A percentile compares a stretch with the other conserved stretches of the same genome.
Conservation (phyloP, 2,888 invertebrate genomes). For the Acrobasis consociella region DNA sequence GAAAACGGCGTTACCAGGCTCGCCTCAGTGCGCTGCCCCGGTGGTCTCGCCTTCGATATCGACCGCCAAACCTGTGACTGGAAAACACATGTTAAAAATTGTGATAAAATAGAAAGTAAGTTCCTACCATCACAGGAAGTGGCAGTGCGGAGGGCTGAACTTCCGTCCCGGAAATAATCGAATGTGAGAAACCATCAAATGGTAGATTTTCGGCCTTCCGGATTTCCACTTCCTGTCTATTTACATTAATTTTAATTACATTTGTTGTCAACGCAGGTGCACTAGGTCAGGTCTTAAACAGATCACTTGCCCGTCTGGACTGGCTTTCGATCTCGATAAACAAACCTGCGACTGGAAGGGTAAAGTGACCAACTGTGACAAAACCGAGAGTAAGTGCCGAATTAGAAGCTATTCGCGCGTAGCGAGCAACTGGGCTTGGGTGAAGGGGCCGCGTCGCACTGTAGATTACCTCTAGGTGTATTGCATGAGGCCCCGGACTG, state of each 20-base stretch:
- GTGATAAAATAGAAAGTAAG: conserved; percentile 97
- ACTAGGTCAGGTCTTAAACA: conserved; percentile 97
- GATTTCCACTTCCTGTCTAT: conserved; percentile 67
- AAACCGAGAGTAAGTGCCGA: conserved; percentile 96
- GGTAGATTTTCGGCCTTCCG: conserved; percentile 60
- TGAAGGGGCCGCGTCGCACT: conserved; percentile 80
- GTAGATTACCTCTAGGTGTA: conserved; percentile 66
- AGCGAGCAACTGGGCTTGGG: conserved; percentile 79
- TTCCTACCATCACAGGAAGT: conserved; percentile 72
- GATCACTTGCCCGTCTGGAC: conserved; percentile 98
- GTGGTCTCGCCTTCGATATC: conserved; percentile 96
- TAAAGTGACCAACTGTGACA: conserved; percentile 98
- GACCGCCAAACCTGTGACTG: conserved; percentile 97
- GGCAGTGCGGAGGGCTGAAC: conserved; percentile 71
- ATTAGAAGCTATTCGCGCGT: conserved; percentile 74
- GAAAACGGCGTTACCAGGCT: conserved; percentile 93
- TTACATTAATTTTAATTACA: conserved; percentile 69
- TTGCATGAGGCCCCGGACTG: conserved; percentile 77
- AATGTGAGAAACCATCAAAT: conserved; percentile 42
- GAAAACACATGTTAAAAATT: conserved; percentile 98
- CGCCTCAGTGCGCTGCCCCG: conserved; percentile 94
- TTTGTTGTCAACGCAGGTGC: conserved; percentile 89
- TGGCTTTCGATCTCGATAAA: conserved; percentile 98
- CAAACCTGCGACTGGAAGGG: conserved; percentile 99
- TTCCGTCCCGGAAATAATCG: conserved; percentile 54